Conservation (phyloP, 2,113 vertebrate species). For the Polypterus senegalus region DNA sequence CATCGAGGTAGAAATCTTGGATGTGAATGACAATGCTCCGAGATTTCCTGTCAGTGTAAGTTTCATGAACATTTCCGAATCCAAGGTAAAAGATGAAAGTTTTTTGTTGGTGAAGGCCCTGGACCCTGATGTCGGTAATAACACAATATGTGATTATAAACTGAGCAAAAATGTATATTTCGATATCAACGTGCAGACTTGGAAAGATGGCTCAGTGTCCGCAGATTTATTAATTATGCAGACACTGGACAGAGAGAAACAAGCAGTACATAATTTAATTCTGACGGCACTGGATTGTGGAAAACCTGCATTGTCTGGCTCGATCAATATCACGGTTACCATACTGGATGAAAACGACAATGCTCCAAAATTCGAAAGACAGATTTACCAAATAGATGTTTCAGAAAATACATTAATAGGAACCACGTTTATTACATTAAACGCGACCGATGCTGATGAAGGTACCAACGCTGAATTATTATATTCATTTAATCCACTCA, state of each 20-base stretch:
- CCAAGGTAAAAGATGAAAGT: constrained; percentile 1
- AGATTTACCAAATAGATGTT: constrained; percentile 54
- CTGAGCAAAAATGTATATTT: constrained; percentile 18
- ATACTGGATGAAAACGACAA: constrained; percentile 68
- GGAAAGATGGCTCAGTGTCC: constrained; percentile 60
- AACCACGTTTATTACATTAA: constrained; percentile 55
- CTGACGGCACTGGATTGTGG: constrained; percentile 57
- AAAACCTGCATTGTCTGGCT: constrained; percentile 53
- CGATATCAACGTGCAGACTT: constrained; percentile 51
- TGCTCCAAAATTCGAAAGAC: constrained; percentile 59
- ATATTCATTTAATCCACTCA: constrained; percentile 62
- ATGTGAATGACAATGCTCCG: constrained; percentile 26
- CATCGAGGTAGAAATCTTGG: constrained; percentile 19
- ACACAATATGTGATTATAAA: constrained; percentile 10
- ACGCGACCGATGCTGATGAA: constrained; percentile 61
- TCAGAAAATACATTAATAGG: constrained; percentile 60
- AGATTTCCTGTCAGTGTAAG: constrained; percentile 8
- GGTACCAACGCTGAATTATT: constrained; percentile 60
- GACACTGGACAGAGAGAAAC: constrained; percentile 52
- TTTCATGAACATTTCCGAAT: constrained; percentile 16
- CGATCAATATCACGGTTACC: constrained; percentile 52
- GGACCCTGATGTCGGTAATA: constrained; percentile 21
- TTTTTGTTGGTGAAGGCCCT: too few relatives aligned
- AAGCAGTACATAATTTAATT: constrained; percentile 53
- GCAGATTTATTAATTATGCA: constrained; percentile 55